Base-by-base conservation (phyloP, 2,888 invertebrate species). In the Blastobasis lacticolella region DNA sequence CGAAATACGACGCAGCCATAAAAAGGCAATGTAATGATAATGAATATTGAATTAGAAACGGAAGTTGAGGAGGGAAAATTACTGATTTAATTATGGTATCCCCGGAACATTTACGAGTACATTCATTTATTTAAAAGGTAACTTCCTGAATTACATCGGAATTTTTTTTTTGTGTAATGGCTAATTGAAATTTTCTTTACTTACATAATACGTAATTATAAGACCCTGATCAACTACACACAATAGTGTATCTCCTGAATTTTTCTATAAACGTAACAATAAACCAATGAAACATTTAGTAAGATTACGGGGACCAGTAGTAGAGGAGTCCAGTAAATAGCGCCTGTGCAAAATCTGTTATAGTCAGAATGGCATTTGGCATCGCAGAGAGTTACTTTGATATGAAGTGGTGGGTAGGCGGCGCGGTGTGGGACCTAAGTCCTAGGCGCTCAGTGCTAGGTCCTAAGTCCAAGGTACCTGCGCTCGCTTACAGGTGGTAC, bases 171-270 rank as follows among this genome's bases (percentile, higher is more conserved):
- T 6, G 36, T 23, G 45, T 64, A 58, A 65, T 63, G 59, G 62
- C 68, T 80, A 73, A 73, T 75, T 74, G 68, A 77, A n/a, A 71
- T 65, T 67, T 66, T 60, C 63, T 69, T 72, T 71, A 77, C 67
- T 67, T 62, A 64, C 69, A 75, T 71, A 72, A 73, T 71, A 75
- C 69, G 67, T 77, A 71, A 71, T 69, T 58, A 60, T 69, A 73
- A 71, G 73, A 83, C 83, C 81, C 82, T 82, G 82, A 77, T 81
- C 65, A 70, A 67, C 75, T 79, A 23, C 23, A 77, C 68, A 67
- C 66, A 67, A 64, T 71, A 70, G 66, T 61, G 41, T 43, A 9
- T 48, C 36, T 48, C 45, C 23, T n/a, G 38, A 47, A 23, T 47
- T n/a, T 46, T 10, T 37, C 36, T 4, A 42, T 43, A n/a, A 43